phyloP scores from a whole-genome alignment of 1,140 invertebrate species.

The Drosophila prosaltans region DNA sequence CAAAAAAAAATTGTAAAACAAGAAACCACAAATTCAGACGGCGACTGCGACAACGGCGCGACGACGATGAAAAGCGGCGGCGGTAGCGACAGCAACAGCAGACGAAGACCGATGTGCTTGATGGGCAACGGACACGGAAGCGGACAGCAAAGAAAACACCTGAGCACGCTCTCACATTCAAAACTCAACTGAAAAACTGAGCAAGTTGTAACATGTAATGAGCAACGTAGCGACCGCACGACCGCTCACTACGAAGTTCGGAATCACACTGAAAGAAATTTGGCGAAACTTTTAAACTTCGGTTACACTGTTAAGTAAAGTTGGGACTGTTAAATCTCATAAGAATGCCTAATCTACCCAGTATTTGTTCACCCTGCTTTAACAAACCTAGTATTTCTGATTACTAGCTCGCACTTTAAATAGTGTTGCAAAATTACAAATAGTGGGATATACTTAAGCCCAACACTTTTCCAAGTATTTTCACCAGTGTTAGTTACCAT shows the following conservation, averaged over 20 bases:
- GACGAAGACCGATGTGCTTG: constrained; percentile 10
- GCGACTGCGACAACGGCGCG: constrained; percentile 31
- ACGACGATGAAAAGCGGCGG: constrained; percentile 7
- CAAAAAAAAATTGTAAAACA: constrained; percentile 39
- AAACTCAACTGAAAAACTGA: constrained; percentile 48
- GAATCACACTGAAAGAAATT: no score
- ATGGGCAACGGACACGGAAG: constrained; percentile 19
- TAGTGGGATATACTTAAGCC: neutral
- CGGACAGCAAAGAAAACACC: constrained; percentile 41
- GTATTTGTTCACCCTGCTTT: no score
- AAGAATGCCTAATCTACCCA: no score
- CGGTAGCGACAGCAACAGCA: neutral
- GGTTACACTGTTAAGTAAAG: no score
- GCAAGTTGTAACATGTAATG: constrained; percentile 19
- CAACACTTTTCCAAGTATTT: neutral
- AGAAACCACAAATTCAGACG: constrained; percentile 50
- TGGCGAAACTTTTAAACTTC: no score
- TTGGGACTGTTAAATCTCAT: no score
- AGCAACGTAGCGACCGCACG: neutral
- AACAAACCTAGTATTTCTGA: no score
- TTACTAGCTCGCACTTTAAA: no score
- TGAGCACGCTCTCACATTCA: constrained; percentile 55
- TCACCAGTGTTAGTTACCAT: neutral
- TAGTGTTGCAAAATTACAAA: neutral
- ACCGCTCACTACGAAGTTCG: neutral